Evolutionary conservation across 2,888 invertebrate species (phyloP), one percentile per base, ranked within the genome.

Genomic region (Rhagonycha fulva): DNA sequence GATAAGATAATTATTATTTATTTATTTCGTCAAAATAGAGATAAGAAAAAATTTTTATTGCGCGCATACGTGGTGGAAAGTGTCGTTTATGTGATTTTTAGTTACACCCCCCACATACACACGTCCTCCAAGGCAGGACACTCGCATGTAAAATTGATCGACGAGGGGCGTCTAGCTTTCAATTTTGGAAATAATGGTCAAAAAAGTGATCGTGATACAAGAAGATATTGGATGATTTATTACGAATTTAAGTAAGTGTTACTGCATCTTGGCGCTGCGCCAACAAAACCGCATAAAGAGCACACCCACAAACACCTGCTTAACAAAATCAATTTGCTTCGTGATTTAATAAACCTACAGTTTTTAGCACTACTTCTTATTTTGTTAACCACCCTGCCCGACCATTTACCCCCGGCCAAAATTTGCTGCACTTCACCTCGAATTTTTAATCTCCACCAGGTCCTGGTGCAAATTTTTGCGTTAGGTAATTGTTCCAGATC

Each of bases 241-340:
- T 77, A 76, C 81, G 81, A 83, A 80, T 80, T 82, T 82, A 80
- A 84, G 87, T 87, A 83, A 87, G 87, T 87, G 86, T 83, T 86
- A 86, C 83, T 81, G 78, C 78, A 77, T 80, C 82, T 82, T 86
- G 86, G 86, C 85, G 81, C 74, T 77, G 81, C 80, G 86, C 87
- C 87, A 87, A 76, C 72, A 70, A 74, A 76, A 72, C 71, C 76
- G 82, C 79, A 82, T 81, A 79, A 47, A 68, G 81, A 84, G 84
- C 84, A 86, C 87, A 86, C 87, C 87, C 86, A 87, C 86, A 82
- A 85, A 86, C 87, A 87, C 87, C 87, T 87, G 87, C 87, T 87
- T 75, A 81, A 81, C 79, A 81, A 81, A 82, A 82, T 80, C 81
- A 81, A 79, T 82, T 82, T 77, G 72, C 72, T 71, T 73, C 75